These are phyloP conservation scores for Hyperoodon ampullatus DNA, from an alignment of 2,113 vertebrate genomes.

Conservation along the genomic window DNA sequence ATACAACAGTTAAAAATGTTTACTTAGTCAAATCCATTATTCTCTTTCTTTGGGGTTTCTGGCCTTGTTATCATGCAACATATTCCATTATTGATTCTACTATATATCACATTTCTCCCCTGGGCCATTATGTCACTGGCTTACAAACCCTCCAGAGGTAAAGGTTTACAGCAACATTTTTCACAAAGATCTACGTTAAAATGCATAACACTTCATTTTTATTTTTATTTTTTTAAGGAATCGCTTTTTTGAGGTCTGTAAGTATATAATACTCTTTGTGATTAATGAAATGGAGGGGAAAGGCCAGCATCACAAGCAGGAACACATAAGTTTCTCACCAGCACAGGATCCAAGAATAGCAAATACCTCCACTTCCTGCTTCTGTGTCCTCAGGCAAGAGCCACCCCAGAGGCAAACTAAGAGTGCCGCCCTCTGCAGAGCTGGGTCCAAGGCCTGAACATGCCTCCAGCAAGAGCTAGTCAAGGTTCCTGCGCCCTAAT, in stretches of 20 bases:
- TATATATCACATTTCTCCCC: too few relatives aligned
- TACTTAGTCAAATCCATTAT: background rate
- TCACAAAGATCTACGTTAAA: background rate
- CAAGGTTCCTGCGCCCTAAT: background rate
- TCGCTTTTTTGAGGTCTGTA: background rate
- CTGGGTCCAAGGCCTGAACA: background rate
- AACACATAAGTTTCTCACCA: background rate
- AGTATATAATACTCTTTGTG: background rate
- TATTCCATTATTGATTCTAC: background rate
- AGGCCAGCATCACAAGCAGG: background rate
- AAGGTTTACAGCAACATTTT: background rate
- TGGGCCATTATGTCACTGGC: background rate
- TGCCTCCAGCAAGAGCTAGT: background rate
- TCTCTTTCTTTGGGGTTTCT: background rate
- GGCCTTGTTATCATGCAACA: background rate
- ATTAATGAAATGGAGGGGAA: background rate
- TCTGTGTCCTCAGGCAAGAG: background rate
- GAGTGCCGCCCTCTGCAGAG: background rate
- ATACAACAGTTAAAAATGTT: background rate
- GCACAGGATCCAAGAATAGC: background rate
- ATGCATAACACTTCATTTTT: background rate
- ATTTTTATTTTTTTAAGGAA: background rate
- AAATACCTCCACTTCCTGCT: background rate
- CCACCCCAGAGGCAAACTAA: background rate
- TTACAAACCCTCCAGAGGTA: too few relatives aligned